A percentile compares a stretch with the other conserved stretches of the same genome.
Conservation (phyloP, 2,113 vertebrate species). For the Oncorhynchus clarkii region DNA sequence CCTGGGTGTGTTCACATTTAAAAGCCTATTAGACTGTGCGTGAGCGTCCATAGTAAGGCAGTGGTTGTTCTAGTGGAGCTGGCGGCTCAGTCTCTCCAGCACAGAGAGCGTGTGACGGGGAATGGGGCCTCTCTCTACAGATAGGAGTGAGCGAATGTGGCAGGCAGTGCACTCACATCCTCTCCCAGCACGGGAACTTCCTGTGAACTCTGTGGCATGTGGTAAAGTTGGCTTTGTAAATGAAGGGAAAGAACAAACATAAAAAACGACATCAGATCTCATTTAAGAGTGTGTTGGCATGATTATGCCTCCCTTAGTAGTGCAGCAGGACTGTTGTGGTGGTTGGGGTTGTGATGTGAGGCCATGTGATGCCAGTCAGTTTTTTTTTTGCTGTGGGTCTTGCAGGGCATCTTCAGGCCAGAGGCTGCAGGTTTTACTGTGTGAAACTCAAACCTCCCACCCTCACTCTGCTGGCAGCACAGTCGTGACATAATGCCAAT, state of each 20-base stretch:
- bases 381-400: constrained; percentile 27
- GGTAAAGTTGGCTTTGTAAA: constrained; percentile 34
- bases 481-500: constrained; percentile 16
- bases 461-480: constrained; percentile 35
- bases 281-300: background rate
- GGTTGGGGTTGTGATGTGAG: constrained; percentile 3
- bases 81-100: constrained; percentile 19
- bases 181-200: constrained; percentile 36
- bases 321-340: background rate
- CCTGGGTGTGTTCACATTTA: constrained; percentile 41
- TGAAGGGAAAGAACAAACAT: constrained; percentile 6
- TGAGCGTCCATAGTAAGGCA: constrained; percentile 13
- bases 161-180: constrained; percentile 40
- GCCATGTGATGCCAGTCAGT: background rate
- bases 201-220: constrained; percentile 37
- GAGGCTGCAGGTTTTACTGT: constrained; percentile 55
- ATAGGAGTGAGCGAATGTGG: constrained; percentile 41
- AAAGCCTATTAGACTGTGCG: constrained; percentile 12
- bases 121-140: constrained; percentile 31
- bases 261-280: background rate
- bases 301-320: background rate
- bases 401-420: constrained; percentile 18
- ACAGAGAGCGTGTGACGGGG: constrained; percentile 14
- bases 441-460: constrained; percentile 40
- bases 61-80: constrained; percentile 9